A percentile compares a stretch with the other conserved stretches of the same genome.
Conservation (phyloP, 2,797 vertebrate genomes). For the Aldrovandia affinis region DNA sequence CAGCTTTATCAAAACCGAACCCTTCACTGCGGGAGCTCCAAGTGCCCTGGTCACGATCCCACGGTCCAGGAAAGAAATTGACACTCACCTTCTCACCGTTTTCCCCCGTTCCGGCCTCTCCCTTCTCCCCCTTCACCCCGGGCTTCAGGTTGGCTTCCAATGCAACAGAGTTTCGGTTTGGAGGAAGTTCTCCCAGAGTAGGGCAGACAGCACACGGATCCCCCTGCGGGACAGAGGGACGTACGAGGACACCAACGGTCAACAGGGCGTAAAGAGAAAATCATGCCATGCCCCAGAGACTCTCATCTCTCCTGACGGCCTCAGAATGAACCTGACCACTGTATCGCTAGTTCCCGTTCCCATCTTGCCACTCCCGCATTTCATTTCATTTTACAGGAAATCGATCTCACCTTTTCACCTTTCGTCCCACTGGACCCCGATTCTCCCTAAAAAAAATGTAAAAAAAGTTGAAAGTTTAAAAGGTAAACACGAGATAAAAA, state of each 20-base stretch:
- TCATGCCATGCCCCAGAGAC: not conserved
- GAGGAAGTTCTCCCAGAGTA: conserved; percentile 50
- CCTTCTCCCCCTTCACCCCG: conserved; percentile 60
- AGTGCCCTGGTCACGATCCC: not conserved
- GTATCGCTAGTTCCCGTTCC: too few relatives aligned
- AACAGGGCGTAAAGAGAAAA: not conserved
- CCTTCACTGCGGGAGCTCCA: not conserved
- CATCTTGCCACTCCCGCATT: not conserved
- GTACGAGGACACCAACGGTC: not conserved
- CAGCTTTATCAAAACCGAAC: not conserved
- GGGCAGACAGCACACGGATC: conserved; percentile 82
- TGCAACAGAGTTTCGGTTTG: conserved; percentile 36
- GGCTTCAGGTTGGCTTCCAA: conserved; percentile 27
- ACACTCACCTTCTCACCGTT: conserved; percentile 77
- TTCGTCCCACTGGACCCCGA: conserved; percentile 47
- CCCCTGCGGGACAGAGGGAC: conserved; percentile 70
- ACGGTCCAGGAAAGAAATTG: not conserved
- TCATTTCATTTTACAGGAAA: not conserved
- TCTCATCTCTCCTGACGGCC: not conserved
- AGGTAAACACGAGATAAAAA: not conserved
- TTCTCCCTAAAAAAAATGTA: conserved; percentile 49
- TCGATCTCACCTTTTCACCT: conserved; percentile 57
- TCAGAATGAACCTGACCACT: not conserved
- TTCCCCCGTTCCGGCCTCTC: conserved; percentile 55
- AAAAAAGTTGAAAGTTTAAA: conserved; percentile 16